Base-by-base conservation (phyloP, 2,797 vertebrate species). In the Tachyglossus aculeatus region DNA sequence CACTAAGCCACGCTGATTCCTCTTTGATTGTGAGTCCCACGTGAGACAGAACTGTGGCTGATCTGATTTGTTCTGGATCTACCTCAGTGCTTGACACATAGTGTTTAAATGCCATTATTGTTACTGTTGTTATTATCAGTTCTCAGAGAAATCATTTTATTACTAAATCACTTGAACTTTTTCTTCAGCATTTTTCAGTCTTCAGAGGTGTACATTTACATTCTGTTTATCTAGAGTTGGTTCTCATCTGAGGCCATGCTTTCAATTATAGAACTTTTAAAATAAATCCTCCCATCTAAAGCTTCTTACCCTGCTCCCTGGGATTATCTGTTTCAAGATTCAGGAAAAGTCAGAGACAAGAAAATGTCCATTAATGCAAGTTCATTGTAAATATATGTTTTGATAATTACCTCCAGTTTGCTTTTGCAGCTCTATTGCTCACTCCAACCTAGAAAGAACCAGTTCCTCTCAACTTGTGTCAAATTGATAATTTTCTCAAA, bases 201-300 rank as follows among this genome's bases (percentile, higher is more conserved):
- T 58, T 59, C 55, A 60, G 29, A 59, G 54, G 51, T 44, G 19
- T 22, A 9, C 6, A 51, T 63, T 63, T 74, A 32, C 55, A 60
- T 32, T 66, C 74, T 76, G 21, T 47, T 76, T 77, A 38, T 61
- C 40, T 77, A 61, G 44, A 3, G 34, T 22, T 57, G 55, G 69
- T 79, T 29, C 6, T 74, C 37, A 4, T 7, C 60, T 55, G 40
- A 53, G 1, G 12, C 56, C 50, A 58, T 65, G 32, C 15, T n/a
- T 31, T 78, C 52, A 54, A n/a, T 43, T 43, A 63, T 2, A 0
- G 0, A 22, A 22, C 4, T 59, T 56, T 69, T 43, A 64, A 81
- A 82, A 78, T 69, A 81, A 80, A 77, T 40, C 56, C 45, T 32
- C 32, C 15, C 71, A 53, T 45, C 10, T 77, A 27, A 69, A 82